These are phyloP conservation scores for Toxotes chatareus DNA, from an alignment of 2,113 vertebrate species.

Conservation along the genomic window DNA sequence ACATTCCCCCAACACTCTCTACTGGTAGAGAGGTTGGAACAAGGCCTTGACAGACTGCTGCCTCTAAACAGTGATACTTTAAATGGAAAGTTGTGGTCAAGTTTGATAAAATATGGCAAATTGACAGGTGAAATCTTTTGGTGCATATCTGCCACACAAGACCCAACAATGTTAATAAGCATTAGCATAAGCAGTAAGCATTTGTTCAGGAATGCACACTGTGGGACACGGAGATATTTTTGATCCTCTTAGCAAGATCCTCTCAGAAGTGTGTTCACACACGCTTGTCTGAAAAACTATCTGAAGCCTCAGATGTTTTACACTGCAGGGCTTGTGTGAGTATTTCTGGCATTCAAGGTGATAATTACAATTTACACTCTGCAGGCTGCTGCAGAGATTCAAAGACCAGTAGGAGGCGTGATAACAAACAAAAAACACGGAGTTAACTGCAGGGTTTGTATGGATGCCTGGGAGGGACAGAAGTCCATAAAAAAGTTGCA, in stretches of 20 bases:
- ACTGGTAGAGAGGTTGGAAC: background rate
- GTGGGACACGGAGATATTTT: conserved; percentile 36
- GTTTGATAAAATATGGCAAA: background rate
- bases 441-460: background rate
- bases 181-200: too few species aligned
- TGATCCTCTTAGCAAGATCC: conserved; percentile 30
- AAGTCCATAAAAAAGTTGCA: background rate
- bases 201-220: conserved; percentile 6
- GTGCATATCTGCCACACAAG: background rate
- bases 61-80: background rate
- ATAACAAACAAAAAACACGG: conserved; percentile 15
- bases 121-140: background rate
- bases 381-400: conserved; percentile 34
- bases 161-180: conserved; percentile 4
- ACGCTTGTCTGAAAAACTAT: conserved; percentile 26
- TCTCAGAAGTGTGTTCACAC: conserved; percentile 39
- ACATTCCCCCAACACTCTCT: background rate
- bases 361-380: conserved; percentile 68
- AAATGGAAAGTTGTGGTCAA: background rate
- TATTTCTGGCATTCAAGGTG: conserved; percentile 67
- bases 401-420: conserved; percentile 51
- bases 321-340: conserved; percentile 9
- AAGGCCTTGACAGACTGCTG: background rate
- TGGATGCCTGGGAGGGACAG: background rate
- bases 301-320: conserved; percentile 30